phyloP scores from a whole-genome alignment of 2,113 vertebrate genomes.

The Hemiprocne comata region DNA sequence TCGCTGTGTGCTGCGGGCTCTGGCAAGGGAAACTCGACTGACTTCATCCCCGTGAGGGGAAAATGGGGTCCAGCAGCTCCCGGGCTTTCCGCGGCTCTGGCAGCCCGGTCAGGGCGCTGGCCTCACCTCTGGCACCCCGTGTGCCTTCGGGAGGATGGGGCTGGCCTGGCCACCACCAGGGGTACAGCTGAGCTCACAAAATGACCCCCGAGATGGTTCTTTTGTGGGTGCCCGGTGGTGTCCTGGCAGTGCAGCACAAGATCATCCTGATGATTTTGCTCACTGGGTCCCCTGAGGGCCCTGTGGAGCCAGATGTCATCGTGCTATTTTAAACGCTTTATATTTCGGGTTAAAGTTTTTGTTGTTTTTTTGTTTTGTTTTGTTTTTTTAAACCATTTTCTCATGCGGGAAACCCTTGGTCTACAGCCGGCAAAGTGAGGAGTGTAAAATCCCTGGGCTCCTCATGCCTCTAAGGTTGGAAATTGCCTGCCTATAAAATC shows the following conservation, averaged over 20 bases:
- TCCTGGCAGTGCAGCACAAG: too few species aligned
- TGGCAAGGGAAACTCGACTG: rapidly evolving
- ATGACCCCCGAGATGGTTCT: too few species aligned
- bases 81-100: neutral
- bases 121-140: too few species aligned
- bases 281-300: rapidly evolving
- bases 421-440: neutral
- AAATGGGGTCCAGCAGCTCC: neutral
- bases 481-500: neutral
- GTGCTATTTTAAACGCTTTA: neutral
- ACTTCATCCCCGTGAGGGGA: rapidly evolving
- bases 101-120: too few species aligned
- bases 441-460: neutral
- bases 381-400: neutral
- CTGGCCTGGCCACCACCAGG: too few species aligned
- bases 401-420: neutral
- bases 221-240: too few species aligned
- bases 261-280: rapidly evolving
- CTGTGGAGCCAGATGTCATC: neutral
- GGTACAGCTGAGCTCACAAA: too few species aligned
- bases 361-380: too few species aligned
- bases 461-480: neutral
- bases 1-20: too few species aligned
- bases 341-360: neutral
- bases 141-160: too few species aligned